These are phyloP conservation scores for Gnatocerus cornutus DNA, from an alignment of 2,888 invertebrate genomes.

Conservation along the genomic window DNA sequence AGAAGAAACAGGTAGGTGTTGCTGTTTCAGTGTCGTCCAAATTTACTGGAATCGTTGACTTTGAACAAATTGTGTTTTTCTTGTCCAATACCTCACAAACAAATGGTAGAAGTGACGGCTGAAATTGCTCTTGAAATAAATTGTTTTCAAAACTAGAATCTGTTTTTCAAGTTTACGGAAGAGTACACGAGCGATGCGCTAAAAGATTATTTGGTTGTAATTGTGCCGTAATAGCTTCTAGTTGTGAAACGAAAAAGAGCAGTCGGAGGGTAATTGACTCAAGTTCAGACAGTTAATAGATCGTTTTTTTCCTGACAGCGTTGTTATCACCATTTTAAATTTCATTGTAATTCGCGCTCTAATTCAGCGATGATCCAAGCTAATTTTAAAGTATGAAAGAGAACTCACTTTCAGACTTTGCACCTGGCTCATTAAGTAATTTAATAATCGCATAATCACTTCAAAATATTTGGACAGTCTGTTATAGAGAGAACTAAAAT, in stretches of 20 bases:
- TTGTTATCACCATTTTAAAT: no score
- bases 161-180: neutral
- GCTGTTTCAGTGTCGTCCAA: constrained; percentile 1
- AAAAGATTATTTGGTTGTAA: constrained; percentile 8
- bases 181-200: neutral
- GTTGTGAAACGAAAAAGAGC: constrained; percentile 16
- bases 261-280: constrained; percentile 16
- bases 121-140: constrained; percentile 18
- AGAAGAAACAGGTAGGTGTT: constrained; percentile 7
- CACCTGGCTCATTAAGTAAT: no score
- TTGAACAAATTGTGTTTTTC: constrained; percentile 10
- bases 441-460: no score
- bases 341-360: no score
- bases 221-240: constrained; percentile 5
- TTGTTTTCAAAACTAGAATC: constrained; percentile 5
- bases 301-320: no score
- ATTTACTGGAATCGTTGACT: neutral
- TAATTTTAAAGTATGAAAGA: no score
- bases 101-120: constrained; percentile 22
- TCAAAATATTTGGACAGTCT: no score
- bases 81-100: constrained; percentile 1
- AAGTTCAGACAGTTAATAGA: constrained; percentile 9
- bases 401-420: no score
- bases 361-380: no score
- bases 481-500: no score